Base-by-base conservation (phyloP, 2,888 invertebrate species). In the Apocheima hispidaria region DNA sequence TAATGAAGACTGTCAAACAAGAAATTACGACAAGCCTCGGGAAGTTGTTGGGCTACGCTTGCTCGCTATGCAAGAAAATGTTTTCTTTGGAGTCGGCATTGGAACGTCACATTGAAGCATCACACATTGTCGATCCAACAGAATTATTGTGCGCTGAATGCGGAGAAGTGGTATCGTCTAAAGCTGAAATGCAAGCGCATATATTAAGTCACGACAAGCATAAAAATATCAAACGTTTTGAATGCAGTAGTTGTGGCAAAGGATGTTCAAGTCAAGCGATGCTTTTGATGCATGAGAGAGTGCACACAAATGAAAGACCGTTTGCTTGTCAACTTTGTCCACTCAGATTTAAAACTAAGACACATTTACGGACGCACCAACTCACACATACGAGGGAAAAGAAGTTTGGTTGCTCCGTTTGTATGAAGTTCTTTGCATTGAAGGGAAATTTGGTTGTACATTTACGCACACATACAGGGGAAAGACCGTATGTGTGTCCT, bases 371-470 rank as follows among this genome's bases (percentile, higher is more conserved):
- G 3, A 93, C 93, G 1, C 93, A 93, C 66, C 93, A 93, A 67
- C 74, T 93, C 1, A 93, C 93, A 9, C 93, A 93, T 63, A 93
- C 93, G 0, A 81, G 93, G 10, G 93, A 93, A 57, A 93, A 93
- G 72, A 91, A 92, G 63, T 93, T 93, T 78, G 93, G 93, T 1
- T 93, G 93, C 69, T 93, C 93, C 0, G 89, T 93, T 40, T 93
- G 93, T 69, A 89, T 92, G 92, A 93, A 93, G 58, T 93, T 92
- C 78, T 93, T 93, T 76, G 92, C 93, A 0, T 66, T 93, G 3
- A 93, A 93, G 77, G 93, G 93, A 0, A 93, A 93, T 66, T 77
- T 93, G 36, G 92, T 93, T 0, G 92, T 93, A 1, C 93, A 93
- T 72, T 75, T 92, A 43, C 71, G 93, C 4, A 93, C 93, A 0